Conservation (phyloP, 2,888 invertebrate genomes). For the Lithophane semibrunnea region DNA sequence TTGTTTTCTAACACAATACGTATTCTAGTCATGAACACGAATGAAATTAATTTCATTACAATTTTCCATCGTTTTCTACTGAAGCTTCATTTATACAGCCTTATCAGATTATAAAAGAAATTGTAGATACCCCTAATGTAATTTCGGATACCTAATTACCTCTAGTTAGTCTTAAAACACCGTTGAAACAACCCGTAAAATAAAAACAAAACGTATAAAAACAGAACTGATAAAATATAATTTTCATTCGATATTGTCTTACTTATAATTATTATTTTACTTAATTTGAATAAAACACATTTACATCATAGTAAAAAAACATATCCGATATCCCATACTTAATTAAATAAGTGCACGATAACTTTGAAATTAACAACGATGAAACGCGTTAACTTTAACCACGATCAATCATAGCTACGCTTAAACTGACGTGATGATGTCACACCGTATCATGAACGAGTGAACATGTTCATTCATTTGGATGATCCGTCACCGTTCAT, state of each 20-base stretch:
- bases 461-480: conserved; percentile 60
- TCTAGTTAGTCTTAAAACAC: not conserved
- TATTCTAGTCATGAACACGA: not conserved
- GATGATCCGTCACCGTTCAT: conserved; percentile 49
- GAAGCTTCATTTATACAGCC: not conserved
- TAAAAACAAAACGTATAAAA: too few relatives aligned
- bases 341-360: not conserved
- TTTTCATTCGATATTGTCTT: not conserved
- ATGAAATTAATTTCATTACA: conserved; percentile 6
- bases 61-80: not conserved
- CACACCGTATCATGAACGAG: conserved; percentile 50
- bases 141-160: not conserved
- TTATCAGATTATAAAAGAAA: not conserved
- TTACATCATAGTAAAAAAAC: not conserved
- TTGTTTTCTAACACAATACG: not conserved
- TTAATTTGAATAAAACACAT: not conserved
- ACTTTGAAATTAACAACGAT: conserved; percentile 9
- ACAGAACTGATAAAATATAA: not conserved
- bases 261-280: not conserved
- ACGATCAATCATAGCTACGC: conserved; percentile 58
- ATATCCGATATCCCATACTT: not conserved
- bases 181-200: not conserved
- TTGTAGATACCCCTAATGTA: not conserved
- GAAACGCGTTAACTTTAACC: conserved; percentile 21
- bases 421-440: conserved; percentile 60